Conservation (phyloP, 2,113 vertebrate species). For the Andinoacara biseriatus region DNA sequence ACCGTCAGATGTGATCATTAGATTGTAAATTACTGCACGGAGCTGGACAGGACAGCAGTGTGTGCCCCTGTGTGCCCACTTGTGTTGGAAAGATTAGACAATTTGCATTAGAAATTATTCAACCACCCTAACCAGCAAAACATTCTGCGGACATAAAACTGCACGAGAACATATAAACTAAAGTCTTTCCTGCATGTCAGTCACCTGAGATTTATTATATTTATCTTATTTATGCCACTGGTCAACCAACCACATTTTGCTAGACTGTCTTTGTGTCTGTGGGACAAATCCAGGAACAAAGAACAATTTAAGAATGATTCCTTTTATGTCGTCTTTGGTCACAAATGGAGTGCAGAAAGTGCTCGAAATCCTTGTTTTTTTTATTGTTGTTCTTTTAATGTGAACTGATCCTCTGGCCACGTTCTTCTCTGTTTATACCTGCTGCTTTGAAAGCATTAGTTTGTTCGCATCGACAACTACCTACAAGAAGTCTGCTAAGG, state of each 20-base stretch:
- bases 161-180: not conserved
- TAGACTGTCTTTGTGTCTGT: not conserved
- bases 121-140: not conserved
- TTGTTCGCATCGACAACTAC: not conserved
- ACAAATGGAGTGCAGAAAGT: not conserved
- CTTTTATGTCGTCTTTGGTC: not conserved
- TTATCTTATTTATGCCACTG: not conserved
- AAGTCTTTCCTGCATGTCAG: not conserved
- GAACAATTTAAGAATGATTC: not conserved
- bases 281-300: not conserved
- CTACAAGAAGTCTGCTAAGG: not conserved
- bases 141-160: not conserved
- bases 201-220: not conserved
- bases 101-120: not conserved
- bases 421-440: not conserved
- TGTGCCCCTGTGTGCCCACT: not conserved
- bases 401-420: accelerated
- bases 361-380: not conserved
- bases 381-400: not conserved
- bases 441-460: not conserved
- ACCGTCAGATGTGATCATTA: slow-evolving; percentile 29
- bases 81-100: not conserved
- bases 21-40: slow-evolving; percentile 25
- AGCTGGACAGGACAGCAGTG: slow-evolving; percentile 12
- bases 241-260: not conserved